phyloP scores from a whole-genome alignment of 2,888 invertebrate genomes.

The Coelopa pilipes region DNA sequence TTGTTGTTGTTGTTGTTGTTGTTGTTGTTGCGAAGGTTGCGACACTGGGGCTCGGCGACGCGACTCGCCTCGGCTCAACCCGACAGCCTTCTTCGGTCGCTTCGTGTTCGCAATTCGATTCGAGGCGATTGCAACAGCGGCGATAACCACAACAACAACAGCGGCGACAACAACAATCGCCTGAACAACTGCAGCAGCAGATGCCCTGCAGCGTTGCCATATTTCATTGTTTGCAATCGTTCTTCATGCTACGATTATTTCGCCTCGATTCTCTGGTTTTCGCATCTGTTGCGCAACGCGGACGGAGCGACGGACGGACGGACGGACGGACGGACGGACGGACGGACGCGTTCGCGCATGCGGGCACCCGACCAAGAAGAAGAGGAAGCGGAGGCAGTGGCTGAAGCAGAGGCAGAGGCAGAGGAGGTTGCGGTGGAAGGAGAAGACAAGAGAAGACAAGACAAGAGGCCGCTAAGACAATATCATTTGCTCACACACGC shows the following conservation, averaged over 20 bases:
- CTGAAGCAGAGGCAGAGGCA: no score
- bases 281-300: slow-evolving; percentile 28
- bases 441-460: background rate
- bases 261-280: slow-evolving; percentile 17
- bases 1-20: no score
- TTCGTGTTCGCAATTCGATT: no score
- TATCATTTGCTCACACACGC: slow-evolving; percentile 24
- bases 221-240: slow-evolving; percentile 2
- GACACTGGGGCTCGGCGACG: no score
- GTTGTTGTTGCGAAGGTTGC: no score
- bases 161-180: slow-evolving; percentile 1
- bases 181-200: background rate
- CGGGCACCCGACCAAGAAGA: slow-evolving; percentile 4
- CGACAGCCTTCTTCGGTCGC: no score
- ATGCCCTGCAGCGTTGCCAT: slow-evolving; percentile 4
- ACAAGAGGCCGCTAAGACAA: background rate
- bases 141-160: slow-evolving; percentile 37
- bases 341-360: slow-evolving; percentile 17
- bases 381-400: no score
- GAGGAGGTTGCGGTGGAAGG: background rate
- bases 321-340: no score
- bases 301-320: no score
- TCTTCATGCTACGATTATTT: slow-evolving; percentile 34
- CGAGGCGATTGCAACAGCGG: slow-evolving; percentile 36
- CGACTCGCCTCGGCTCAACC: no score